Percentiles rank a stretch among this genome's conserved stretches.
These are phyloP conservation scores for Cephus sareptanus DNA, from an alignment of 2,888 invertebrate species.

Conservation along the genomic window DNA sequence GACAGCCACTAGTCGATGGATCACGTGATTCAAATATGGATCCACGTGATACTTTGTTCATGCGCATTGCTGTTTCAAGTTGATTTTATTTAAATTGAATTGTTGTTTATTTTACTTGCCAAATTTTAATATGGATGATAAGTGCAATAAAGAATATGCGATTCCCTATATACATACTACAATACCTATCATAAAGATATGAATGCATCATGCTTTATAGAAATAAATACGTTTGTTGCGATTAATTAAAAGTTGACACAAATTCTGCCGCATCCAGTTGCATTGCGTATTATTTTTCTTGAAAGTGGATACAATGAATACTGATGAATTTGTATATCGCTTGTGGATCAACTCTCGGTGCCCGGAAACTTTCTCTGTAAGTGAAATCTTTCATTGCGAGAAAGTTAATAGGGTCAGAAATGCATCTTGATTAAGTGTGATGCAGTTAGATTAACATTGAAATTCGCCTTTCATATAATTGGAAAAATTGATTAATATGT, in stretches of 20 bases:
- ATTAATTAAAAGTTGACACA: neutral
- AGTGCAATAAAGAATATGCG: neutral
- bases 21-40: constrained; percentile 17
- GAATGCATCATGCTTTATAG: neutral
- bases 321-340: neutral
- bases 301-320: neutral
- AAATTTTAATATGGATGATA: neutral
- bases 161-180: neutral
- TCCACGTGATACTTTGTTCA: constrained; percentile 17
- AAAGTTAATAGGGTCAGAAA: constrained; percentile 33
- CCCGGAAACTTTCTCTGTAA: constrained; percentile 44
- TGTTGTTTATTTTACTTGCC: neutral
- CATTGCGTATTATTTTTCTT: neutral
- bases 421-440: neutral
- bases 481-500: neutral
- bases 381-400: constrained; percentile 45
- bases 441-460: too few species aligned
- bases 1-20: constrained; percentile 16
- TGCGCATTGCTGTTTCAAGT: neutral
- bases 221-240: neutral
- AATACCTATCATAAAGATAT: neutral
- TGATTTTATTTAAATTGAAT: neutral
- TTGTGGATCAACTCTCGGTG: neutral
- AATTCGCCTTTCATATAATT: neutral
- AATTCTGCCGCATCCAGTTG: neutral